Evolutionary conservation across 2,113 vertebrate genomes (phyloP).

Genomic region (Talpa occidentalis): DNA sequence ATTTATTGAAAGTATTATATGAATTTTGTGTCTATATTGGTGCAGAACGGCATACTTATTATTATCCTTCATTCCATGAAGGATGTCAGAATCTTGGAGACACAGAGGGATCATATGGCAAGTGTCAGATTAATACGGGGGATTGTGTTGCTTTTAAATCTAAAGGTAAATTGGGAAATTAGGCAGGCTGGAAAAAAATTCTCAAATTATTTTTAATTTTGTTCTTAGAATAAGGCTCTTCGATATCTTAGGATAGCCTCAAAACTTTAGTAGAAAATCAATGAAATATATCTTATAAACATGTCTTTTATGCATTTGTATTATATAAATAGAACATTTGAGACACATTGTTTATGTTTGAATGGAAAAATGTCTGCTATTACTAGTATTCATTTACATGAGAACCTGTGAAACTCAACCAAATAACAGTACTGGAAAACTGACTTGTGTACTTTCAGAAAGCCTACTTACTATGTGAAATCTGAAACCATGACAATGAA

Average conservation of each 20-base stretch:
- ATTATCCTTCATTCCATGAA: background rate
- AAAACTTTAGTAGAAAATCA: background rate
- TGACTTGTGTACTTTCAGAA: constrained; percentile 2
- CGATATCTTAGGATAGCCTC: background rate
- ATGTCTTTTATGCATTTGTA: background rate
- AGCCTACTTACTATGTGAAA: background rate
- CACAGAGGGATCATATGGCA: background rate
- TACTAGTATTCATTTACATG: background rate
- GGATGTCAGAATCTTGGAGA: background rate
- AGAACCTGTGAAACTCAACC: background rate
- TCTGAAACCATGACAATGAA: background rate
- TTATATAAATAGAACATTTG: background rate
- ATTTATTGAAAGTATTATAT: constrained; percentile 4
- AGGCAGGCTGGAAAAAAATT: background rate
- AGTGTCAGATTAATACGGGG: background rate
- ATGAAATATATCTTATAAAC: background rate
- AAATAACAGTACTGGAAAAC: background rate
- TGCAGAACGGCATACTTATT: background rate
- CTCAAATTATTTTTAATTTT: constrained; percentile 4
- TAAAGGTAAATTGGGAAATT: constrained; percentile 52
- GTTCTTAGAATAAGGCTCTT: constrained; percentile 11
- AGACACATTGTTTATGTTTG: constrained; percentile 21
- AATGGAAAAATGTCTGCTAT: background rate
- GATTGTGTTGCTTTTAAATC: background rate
- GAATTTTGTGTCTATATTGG: constrained; percentile 36